Conservation (phyloP, 2,113 vertebrate species). For the Notarius lentiginosus region DNA sequence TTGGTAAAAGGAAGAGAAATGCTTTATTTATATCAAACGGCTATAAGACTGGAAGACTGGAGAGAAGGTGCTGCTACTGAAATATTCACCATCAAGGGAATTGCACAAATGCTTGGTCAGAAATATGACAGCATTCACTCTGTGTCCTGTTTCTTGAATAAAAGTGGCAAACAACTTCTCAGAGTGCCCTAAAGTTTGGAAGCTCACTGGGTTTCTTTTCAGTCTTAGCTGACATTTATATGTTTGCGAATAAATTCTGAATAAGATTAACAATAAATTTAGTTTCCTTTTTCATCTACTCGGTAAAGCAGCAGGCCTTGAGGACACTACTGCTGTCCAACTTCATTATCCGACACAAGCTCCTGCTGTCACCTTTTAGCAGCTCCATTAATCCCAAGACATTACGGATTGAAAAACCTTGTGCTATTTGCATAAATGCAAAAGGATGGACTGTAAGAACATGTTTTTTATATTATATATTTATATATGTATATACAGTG, state of each 20-base stretch:
- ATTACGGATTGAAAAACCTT: conserved; percentile 17
- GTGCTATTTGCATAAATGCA: conserved; percentile 30
- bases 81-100: conserved; percentile 54
- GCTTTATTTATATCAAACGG: conserved; percentile 38
- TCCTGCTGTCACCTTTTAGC: conserved; percentile 27
- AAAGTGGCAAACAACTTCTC: conserved; percentile 2
- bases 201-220: conserved; percentile 23
- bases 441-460: conserved; percentile 14
- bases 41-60: conserved; percentile 33
- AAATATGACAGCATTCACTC: conserved; percentile 30
- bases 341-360: conserved; percentile 26
- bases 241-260: conserved; percentile 17
- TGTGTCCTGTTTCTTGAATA: not conserved
- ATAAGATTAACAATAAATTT: conserved; percentile 5
- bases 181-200: conserved; percentile 25
- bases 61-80: conserved; percentile 41
- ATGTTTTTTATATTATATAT: not conserved
- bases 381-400: conserved; percentile 34
- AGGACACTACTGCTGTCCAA: conserved; percentile 31
- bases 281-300: conserved; percentile 35
- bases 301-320: conserved; percentile 31
- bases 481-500: too few relatives aligned
- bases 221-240: conserved; percentile 7
- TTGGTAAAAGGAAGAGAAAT: conserved; percentile 48
- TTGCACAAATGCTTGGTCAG: conserved; percentile 32